Evolutionary conservation across 1,140 invertebrate genomes (phyloP).

Genomic region (Drosophila ambigua): DNA sequence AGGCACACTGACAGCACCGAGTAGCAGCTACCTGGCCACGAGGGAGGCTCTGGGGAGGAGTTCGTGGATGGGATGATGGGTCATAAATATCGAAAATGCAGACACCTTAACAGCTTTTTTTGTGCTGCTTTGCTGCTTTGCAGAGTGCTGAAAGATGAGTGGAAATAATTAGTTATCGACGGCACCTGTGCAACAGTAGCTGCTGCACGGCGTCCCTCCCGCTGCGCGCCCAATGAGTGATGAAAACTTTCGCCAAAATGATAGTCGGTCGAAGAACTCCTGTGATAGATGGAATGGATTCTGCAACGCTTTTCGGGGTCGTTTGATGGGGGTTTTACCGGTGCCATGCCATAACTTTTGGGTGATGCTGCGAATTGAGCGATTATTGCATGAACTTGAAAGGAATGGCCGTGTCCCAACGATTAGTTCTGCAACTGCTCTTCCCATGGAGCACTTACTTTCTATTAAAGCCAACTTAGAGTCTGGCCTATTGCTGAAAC

Average conservation of each 20-base stretch:
- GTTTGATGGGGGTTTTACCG: background rate
- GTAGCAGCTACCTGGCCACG: background rate
- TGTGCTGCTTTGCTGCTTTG: background rate
- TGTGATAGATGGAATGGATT: constrained; percentile 15
- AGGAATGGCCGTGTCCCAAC: too few relatives aligned
- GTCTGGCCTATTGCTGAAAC: background rate
- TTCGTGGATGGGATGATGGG: constrained; percentile 28
- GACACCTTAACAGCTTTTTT: constrained; percentile 40
- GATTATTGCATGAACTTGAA: background rate
- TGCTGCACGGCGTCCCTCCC: constrained; percentile 34
- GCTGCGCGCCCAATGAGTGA: constrained; percentile 27
- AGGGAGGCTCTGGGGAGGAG: constrained; percentile 5
- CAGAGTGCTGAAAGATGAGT: constrained; percentile 38
- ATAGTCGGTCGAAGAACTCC: constrained; percentile 20
- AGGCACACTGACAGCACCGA: background rate
- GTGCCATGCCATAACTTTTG: background rate
- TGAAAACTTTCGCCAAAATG: constrained; percentile 52
- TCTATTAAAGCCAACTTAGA: background rate
- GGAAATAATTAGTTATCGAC: constrained; percentile 53
- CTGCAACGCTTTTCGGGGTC: background rate
- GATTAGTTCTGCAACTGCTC: background rate
- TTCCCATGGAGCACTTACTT: constrained; percentile 22
- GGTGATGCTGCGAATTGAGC: background rate
- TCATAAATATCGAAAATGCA: constrained; percentile 50
- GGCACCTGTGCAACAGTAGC: constrained; percentile 51